Base-by-base conservation (phyloP, 2,888 invertebrate genomes). In the Phengaris alcon region DNA sequence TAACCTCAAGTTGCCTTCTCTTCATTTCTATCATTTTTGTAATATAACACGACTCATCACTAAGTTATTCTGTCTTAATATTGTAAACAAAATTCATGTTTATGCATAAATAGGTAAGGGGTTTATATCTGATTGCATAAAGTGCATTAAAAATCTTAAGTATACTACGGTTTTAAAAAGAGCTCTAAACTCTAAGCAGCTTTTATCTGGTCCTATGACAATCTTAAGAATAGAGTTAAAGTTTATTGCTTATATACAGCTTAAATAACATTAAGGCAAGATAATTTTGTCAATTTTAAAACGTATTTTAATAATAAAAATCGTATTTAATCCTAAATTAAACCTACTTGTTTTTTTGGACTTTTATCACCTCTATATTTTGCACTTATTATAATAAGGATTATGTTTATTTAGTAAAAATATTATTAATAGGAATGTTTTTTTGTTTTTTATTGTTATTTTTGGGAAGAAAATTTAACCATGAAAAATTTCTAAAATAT, bases 201-300 rank as follows among this genome's bases (percentile, higher is more conserved):
- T 52, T 35, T 12, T 35, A 75, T 69, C 51, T 77, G 77, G 76
- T 77, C 77, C 77, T 77, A 76, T 51, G 73, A 52, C 51, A 64
- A 75, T 76, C 81, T 81, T 80, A 81, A 81, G 82, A 82, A 79
- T 77, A 72, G 35, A 54, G 35, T 72, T 72, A 35, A 35, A 72
- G 70, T 70, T 69, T 70, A 70, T 70, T 70, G 70, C 52, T 64
- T 64, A 54, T 72, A 54, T 52, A 72, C 51, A 72, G 72, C 72
- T 22, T 72, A 72, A 35, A 72, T 13, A 72, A 35, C 54, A 72
- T 35, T 72, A 72, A 72, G 72, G 86, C 86, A 87, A 87, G 84
- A 86, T 79, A 77, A 54, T 13, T 54, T 72, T 70, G 51, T 51
- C 48, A 70, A 69, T 69, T 9, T 48, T 69, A 15, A 69, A 22